A percentile compares a stretch with the other conserved stretches of the same genome.
These are phyloP conservation scores for Geotrypetes seraphini DNA, from an alignment of 2,797 vertebrate genomes.

Conservation along the genomic window DNA sequence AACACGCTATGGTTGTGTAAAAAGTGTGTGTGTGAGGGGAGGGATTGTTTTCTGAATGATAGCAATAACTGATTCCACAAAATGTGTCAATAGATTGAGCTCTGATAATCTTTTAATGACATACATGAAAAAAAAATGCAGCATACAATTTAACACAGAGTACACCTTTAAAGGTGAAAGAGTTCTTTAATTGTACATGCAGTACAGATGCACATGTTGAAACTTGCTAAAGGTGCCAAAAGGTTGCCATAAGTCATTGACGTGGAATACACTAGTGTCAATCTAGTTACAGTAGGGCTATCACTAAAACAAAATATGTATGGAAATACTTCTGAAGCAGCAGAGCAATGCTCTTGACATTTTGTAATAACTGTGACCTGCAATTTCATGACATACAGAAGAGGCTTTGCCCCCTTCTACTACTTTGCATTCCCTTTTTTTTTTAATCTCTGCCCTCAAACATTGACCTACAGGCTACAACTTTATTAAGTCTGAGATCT, in stretches of 20 bases:
- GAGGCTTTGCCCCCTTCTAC: background rate
- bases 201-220: no score
- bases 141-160: no score
- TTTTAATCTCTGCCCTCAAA: background rate
- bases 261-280: background rate
- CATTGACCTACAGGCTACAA: background rate
- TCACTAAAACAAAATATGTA: background rate
- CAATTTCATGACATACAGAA: background rate
- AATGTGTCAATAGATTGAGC: no score
- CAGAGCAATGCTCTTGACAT: background rate
- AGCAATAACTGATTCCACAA: no score
- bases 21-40: no score
- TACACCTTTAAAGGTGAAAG: no score
- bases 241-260: accelerated
- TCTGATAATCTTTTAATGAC: no score
- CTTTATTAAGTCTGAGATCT: background rate
- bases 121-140: no score
- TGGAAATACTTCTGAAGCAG: background rate
- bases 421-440: background rate
- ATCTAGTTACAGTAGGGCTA: background rate
- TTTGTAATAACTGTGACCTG: background rate
- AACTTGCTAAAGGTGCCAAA: background rate
- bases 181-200: no score
- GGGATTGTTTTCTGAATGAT: no score
- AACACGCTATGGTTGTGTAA: no score